phyloP scores from a whole-genome alignment of 1,140 invertebrate genomes.

The Drusus annulatus region DNA sequence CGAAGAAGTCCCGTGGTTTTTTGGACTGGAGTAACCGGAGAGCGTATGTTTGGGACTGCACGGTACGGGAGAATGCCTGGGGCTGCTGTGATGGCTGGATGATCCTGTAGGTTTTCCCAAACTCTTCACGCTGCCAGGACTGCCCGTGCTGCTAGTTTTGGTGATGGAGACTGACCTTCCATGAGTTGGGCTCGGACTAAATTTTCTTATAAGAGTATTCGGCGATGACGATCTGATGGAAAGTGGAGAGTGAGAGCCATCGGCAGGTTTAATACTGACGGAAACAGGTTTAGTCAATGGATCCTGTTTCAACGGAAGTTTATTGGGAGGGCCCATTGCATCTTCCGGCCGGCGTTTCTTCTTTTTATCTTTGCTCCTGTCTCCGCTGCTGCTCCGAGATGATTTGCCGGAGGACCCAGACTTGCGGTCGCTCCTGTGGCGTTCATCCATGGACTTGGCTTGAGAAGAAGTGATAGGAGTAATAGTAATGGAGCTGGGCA shows the following conservation, averaged over 20 bases:
- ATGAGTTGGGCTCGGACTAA: slow-evolving; percentile 79
- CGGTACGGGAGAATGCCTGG: slow-evolving; percentile 83
- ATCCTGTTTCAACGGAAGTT: slow-evolving; percentile 81
- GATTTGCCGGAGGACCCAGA: slow-evolving; percentile 73
- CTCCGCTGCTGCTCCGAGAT: slow-evolving; percentile 69
- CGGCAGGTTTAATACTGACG: slow-evolving; percentile 81
- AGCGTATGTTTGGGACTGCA: slow-evolving; percentile 81
- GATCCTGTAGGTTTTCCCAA: slow-evolving; percentile 71
- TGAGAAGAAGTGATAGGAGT: slow-evolving; percentile 81
- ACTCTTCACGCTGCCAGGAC: slow-evolving; percentile 73
- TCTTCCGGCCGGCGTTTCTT: slow-evolving; percentile 84
- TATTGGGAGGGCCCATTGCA: slow-evolving; percentile 89
- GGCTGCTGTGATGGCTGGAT: slow-evolving; percentile 77
- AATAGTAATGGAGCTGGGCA: slow-evolving; percentile 87
- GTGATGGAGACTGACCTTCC: slow-evolving; percentile 73
- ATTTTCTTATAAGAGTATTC: slow-evolving; percentile 77
- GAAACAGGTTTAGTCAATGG: slow-evolving; percentile 81
- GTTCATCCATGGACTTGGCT: slow-evolving; percentile 73
- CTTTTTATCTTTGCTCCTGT: slow-evolving; percentile 83
- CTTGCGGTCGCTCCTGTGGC: slow-evolving; percentile 76
- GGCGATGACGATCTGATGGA: slow-evolving; percentile 76
- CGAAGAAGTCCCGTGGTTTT: slow-evolving; percentile 78
- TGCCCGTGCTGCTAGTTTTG: slow-evolving; percentile 71
- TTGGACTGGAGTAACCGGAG: slow-evolving; percentile 77
- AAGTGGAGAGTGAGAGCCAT: slow-evolving; percentile 76